Evolutionary conservation across 2,113 vertebrate species (phyloP).

Genomic region (Phalacrocorax pelagicus): DNA sequence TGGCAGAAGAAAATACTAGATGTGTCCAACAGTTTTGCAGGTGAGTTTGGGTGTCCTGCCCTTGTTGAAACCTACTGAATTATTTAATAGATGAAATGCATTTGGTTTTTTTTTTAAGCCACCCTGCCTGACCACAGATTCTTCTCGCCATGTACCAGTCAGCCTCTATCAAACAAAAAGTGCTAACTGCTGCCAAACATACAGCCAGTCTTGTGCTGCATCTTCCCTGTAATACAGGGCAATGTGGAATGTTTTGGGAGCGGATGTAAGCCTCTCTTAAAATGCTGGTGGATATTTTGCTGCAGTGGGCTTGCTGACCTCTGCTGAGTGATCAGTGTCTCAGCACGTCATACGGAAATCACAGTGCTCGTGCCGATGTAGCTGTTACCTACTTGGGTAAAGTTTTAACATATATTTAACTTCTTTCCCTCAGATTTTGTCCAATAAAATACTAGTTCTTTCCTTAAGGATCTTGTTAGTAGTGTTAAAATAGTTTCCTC

Average conservation of each 20-base stretch:
- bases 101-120: neutral
- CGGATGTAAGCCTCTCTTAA: neutral
- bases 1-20: conserved; percentile 98
- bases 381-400: neutral
- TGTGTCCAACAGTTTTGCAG: conserved; percentile 98
- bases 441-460: neutral
- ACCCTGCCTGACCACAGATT: too few species aligned
- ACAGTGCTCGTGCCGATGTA: neutral
- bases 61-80: neutral
- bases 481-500: neutral
- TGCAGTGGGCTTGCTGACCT: neutral
- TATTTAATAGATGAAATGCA: rapidly evolving
- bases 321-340: neutral
- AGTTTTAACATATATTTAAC: neutral
- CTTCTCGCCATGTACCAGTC: neutral
- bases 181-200: neutral
- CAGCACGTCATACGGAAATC: rapidly evolving
- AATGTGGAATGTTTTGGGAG: neutral
- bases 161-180: neutral
- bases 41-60: conserved; percentile 61
- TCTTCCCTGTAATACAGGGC: neutral
- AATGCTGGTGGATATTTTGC: neutral
- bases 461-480: too few species aligned
- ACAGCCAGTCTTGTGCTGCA: neutral
- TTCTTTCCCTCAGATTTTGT: neutral